Base-by-base conservation (phyloP, 1,140 invertebrate species). In the Sweltsa coloradensis region DNA sequence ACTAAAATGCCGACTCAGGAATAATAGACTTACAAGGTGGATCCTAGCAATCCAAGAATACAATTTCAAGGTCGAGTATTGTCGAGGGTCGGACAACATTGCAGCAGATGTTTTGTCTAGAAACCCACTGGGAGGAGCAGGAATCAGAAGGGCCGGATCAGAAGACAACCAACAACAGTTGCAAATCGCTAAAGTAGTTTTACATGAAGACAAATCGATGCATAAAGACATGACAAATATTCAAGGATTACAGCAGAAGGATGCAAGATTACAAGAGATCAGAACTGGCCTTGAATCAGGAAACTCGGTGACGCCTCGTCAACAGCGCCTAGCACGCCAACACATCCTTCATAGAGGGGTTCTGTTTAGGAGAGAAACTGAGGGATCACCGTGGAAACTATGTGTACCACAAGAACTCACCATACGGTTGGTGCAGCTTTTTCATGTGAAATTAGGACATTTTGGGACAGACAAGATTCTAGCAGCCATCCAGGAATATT, bases 1-100 rank as follows among this genome's bases (percentile, higher is more conserved):
- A 4, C 50, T 57, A 16, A 58, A 2, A 65, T 61, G 51, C 62
- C 69, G 41, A 57, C 61, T 2, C 55, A 50, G 1, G 63, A 60
- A 34, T 34, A 58, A 60, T 13, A 47, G 69, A 34, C 45, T 73
- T 11, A 62, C 64, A 0, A 45, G 68, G 23, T 74, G 69, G 70
- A 34, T 49, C 25, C 11, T 71, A 7, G 23, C 50, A 29, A 40
- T 73, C 1, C 63, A 67, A 52, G 53, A 54, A 6, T 70, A 61
- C 50, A 52, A 64, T 31, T 64, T 67, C 41, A 46, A 61, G 7
- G 55, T 72, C 2, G 42, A 52, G 3, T 60, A 67, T 47, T 31
- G 61, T 34, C 59, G 57, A 21, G 67, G 66, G 3, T 54, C 48
- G n/a, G 19, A 53, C 3, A 59, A 67, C 40, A 23, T 47, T 1